Evolutionary conservation across 2,113 vertebrate genomes (phyloP), one percentile per base, ranked within the genome.

Genomic region (Eulemur rufifrons): DNA sequence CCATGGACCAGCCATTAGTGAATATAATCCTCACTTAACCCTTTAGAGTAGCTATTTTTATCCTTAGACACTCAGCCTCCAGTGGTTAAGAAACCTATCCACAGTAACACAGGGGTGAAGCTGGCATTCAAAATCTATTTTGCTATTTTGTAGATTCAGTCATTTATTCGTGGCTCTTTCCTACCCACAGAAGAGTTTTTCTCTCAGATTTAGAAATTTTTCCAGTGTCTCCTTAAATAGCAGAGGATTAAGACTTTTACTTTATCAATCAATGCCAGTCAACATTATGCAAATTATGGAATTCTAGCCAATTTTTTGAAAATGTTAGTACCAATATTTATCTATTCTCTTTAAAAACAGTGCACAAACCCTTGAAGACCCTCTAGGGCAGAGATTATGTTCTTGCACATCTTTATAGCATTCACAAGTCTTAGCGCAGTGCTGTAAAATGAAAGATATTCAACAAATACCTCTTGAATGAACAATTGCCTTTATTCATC

Each of bases 41-140:
- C 39, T 84, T 66, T 34, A 23, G 56, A 63, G 5, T 1, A 56
- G 47, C 23, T 39, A 34, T 4, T 37, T 69, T 87, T 59, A 15
- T 64, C 32, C 56, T 71, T 10, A 23, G 27, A 87, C 68, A 74
- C 42, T n/a, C 64, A 68, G 29, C 18, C n/a, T 37, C 8, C 14
- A 3, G 1, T 45, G 8, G 9, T 21, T 45, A 73, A 45, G 17
- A 52, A 73, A 47, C 29, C 20, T 9, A 8, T 8, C 17, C 42
- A n/a, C 3, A 12, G 18, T 14, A 18, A 77, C 13, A 27, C 1
- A 45, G 34, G 2, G 13, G 0, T 17, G 17, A 37, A 3, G 1
- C 32, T 74, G 29, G 21, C 14, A 37, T 17, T 56, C 63, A 61
- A 12, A 69, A 37, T 0, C 2, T 13, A 21, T 91, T 71, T 63